Evolutionary conservation across 2,797 vertebrate genomes (phyloP), one percentile per base, ranked within the genome.

Genomic region (Sylvia borin): DNA sequence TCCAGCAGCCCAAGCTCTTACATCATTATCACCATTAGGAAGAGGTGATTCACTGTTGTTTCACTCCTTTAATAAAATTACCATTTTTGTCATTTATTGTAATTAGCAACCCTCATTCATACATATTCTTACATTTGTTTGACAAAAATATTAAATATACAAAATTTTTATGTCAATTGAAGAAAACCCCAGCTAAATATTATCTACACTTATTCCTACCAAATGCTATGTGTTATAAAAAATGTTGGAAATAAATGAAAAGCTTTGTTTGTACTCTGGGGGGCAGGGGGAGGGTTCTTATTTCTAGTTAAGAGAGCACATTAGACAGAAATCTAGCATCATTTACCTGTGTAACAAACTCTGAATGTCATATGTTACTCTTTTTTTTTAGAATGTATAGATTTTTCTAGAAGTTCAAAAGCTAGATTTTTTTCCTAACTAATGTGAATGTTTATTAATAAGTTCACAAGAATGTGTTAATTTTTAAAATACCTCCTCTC

Each of bases 221-320:
- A 43, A 47, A 51, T 10, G 1, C 3, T 65, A 11, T 6, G 7
- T 9, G 15, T 1, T 54, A 6, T 48, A 78, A 85, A 72, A 72
- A 47, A 42, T 5, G 5, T 29, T 29, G 16, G 38, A 87, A 88
- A 72, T 4, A 75, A 32, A 53, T 21, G 0, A n/a, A 57, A 78
- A 71, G 1, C 2, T 3, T 65, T 64, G 13, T 60, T 5, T 6
- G 3, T 17, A 29, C 31, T 50, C 27, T 54, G 13, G 3, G 4
- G 9, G 0, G 7, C 1, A 2, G 13, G 19, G 38, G 11, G 22
- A 7, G 6, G 9, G 1, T 29, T 71, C 14, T 64, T n/a, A 7
- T 21, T 66, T 34, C 4, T 29, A 36, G 3, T 53, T 66, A 51
- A 76, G 16, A 47, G 21, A 64, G 60, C 7, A 66, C 5, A 40